These are phyloP conservation scores for Rhynchophorus ferrugineus DNA, from an alignment of 1,140 invertebrate species.

Conservation along the genomic window DNA sequence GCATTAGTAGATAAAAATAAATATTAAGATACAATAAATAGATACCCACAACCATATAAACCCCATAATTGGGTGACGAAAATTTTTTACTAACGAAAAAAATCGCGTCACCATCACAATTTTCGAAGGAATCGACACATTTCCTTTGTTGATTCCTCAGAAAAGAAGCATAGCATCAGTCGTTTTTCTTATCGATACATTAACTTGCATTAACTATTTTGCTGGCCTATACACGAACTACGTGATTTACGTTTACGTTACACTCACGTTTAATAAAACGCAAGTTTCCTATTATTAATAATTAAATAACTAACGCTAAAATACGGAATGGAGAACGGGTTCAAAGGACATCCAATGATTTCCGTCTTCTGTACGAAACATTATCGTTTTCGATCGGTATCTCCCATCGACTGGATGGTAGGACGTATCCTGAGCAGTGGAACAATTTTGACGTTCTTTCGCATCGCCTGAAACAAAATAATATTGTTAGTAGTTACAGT, in stretches of 20 bases:
- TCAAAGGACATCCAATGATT: constrained; percentile 21
- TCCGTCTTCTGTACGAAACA: constrained; percentile 36
- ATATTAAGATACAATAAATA: background rate
- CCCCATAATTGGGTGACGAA: background rate
- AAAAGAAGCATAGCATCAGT: background rate
- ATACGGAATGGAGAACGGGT: too few species aligned
- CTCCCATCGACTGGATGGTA: constrained; percentile 44
- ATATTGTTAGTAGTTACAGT: background rate
- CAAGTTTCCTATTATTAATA: too few species aligned
- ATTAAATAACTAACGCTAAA: too few species aligned
- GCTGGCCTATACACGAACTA: background rate
- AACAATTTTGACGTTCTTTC: constrained; percentile 53
- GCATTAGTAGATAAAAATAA: background rate
- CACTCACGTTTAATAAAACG: background rate
- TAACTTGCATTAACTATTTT: too few species aligned
- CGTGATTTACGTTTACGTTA: too few species aligned
- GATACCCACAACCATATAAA: background rate
- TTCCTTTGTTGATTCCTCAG: background rate
- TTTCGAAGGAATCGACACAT: constrained; percentile 2
- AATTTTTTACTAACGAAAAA: background rate
- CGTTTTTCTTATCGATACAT: background rate
- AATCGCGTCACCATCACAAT: background rate
- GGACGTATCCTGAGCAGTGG: constrained; percentile 46
- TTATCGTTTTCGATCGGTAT: constrained; percentile 47
- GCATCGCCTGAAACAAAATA: constrained; percentile 46